These are phyloP conservation scores for Ceratosolen solmsi DNA, from an alignment of 1,140 invertebrate genomes.

Conservation along the genomic window DNA sequence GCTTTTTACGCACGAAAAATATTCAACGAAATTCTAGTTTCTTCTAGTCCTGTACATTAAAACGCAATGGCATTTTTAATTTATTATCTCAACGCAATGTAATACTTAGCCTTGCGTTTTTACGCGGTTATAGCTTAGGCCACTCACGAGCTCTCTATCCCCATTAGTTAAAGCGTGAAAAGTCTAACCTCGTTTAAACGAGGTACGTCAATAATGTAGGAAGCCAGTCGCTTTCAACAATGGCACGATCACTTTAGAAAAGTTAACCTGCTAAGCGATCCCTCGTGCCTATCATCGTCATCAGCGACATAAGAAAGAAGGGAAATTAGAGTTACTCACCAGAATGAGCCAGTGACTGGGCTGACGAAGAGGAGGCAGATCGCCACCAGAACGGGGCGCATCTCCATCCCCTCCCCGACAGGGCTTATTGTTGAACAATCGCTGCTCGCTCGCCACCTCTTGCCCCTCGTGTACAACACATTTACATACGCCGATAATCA, in stretches of 20 bases:
- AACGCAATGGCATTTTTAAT: too few species aligned
- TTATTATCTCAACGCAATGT: too few species aligned
- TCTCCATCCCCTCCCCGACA: conserved; percentile 73
- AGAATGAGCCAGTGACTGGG: conserved; percentile 79
- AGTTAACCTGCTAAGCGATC: too few species aligned
- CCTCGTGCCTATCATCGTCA: background rate
- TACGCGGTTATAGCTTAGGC: too few species aligned
- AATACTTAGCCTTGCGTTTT: too few species aligned
- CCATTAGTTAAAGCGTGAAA: too few species aligned
- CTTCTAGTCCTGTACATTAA: background rate
- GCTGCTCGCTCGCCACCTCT: background rate
- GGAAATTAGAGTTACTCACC: conserved; percentile 72
- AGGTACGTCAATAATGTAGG: too few species aligned
- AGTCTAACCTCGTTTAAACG: too few species aligned
- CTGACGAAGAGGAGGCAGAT: conserved; percentile 78
- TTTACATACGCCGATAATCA: background rate
- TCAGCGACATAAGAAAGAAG: background rate
- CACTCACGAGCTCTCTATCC: too few species aligned
- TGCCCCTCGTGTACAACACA: background rate
- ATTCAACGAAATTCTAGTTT: background rate
- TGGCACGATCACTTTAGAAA: too few species aligned
- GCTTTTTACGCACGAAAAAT: background rate
- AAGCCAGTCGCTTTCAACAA: background rate
- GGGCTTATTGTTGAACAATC: background rate
- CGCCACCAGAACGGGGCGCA: conserved; percentile 78